Evolutionary conservation across 2,888 invertebrate genomes (phyloP).

Genomic region (Drosophila leonis): DNA sequence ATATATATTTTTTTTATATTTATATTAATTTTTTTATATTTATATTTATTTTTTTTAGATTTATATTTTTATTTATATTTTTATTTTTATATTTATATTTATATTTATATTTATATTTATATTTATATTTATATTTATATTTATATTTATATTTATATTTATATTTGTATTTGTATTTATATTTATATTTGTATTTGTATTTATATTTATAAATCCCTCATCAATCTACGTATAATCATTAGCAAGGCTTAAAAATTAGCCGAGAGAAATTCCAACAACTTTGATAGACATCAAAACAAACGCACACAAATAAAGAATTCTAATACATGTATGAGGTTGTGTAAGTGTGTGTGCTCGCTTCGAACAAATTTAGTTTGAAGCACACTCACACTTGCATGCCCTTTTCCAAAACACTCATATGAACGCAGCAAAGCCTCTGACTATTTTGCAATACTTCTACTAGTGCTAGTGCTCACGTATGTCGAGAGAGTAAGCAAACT

Average conservation of each 20-base stretch:
- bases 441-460: neutral
- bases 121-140: no score
- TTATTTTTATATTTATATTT: no score
- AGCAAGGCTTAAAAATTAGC: neutral
- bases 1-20: no score
- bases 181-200: no score
- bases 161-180: no score
- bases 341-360: neutral
- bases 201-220: neutral
- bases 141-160: no score
- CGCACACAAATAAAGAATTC: neutral
- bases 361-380: neutral
- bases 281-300: neutral
- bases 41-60: no score
- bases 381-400: neutral
- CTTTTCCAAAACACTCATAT: neutral
- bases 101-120: no score
- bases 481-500: neutral
- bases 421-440: neutral
- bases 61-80: no score
- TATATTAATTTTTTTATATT: no score
- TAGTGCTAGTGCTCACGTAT: neutral
- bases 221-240: neutral
- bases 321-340: neutral
- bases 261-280: neutral